Base-by-base conservation (phyloP, 2,113 vertebrate genomes). In the Phocoena sinus region DNA sequence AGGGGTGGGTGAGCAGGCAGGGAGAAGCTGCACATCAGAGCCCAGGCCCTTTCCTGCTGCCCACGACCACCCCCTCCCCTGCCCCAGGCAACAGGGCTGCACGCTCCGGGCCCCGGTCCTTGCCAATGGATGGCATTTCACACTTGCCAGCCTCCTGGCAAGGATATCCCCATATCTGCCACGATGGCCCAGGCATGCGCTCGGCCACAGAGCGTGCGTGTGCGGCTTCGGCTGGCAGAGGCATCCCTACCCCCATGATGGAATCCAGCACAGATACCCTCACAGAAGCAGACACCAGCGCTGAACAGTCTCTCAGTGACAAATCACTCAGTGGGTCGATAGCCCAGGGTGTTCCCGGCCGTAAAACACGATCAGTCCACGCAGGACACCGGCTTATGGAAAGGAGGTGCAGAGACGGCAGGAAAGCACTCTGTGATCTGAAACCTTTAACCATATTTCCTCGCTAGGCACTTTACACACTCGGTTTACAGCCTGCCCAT, bases 261-360 rank as follows among this genome's bases (percentile, higher is more conserved):
- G 79, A 89, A 71, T 68, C 90, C 53, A 80, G 90, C 74, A 90
- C 74, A 92, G 85, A 91, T 28, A 73, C 58, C 92, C 77, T 47
- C 5, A 28, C 60, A 91, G 56, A 58, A 47, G 67, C 38, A 86
- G 44, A 68, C n/a, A 36, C 53, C 91, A 31, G 26, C 36, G 63
- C 25, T 47, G 28, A 83, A 47, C 6, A 21, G 28, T 85, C 89
- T 81, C 91, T 76, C 56, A 23, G 73, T 76, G 91, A 81, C 74
- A 58, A 82, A 86, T 88, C 21, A 74, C 82, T 76, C 63, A n/a
- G 58, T 33, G 15, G 6, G 71, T 17, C 18, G 33, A 62, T 38
- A 87, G 50, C 58, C 68, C 82, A 5, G 80, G 26, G 25, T 53
- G 60, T 70, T 67, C 68, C 56, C 33, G 47, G 83, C 56, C 79